Evolutionary conservation across 1,140 invertebrate species (phyloP).

Genomic region (Aphaenogaster ashmeadi): DNA sequence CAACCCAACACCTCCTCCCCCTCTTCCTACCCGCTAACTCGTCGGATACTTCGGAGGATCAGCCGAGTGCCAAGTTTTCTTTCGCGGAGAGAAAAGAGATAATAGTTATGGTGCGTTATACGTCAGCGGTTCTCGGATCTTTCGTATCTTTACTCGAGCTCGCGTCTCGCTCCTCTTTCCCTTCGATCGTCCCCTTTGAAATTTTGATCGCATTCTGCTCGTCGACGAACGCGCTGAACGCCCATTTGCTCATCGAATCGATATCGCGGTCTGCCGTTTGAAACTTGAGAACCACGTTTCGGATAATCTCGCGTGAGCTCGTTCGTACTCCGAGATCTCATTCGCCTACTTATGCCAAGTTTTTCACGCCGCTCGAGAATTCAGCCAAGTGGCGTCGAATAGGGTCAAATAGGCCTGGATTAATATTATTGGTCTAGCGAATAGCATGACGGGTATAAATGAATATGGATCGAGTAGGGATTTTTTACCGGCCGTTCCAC

Average conservation of each 20-base stretch:
- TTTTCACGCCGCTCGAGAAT: slow-evolving; percentile 18
- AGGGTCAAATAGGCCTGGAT: neutral
- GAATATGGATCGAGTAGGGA: slow-evolving; percentile 34
- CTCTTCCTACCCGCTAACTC: slow-evolving; percentile 26
- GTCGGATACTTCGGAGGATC: slow-evolving; percentile 51
- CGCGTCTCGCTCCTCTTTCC: neutral
- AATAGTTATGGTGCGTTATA: slow-evolving; percentile 59
- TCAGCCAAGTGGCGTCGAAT: neutral
- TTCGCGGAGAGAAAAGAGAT: slow-evolving; percentile 60
- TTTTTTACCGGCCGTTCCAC: neutral
- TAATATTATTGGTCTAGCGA: slow-evolving; percentile 22
- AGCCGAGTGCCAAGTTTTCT: slow-evolving; percentile 69
- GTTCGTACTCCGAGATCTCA: neutral
- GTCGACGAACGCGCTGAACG: slow-evolving; percentile 20
- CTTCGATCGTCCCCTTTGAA: slow-evolving; percentile 30
- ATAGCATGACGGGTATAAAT: slow-evolving; percentile 22
- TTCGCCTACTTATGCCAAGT: slow-evolving; percentile 22
- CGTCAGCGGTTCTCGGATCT: slow-evolving; percentile 52
- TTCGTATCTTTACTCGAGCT: slow-evolving; percentile 40
- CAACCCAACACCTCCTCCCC: neutral
- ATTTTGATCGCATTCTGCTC: slow-evolving; percentile 50
- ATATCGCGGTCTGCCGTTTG: slow-evolving; percentile 31
- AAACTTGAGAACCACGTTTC: slow-evolving; percentile 23
- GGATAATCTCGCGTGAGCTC: slow-evolving; percentile 38
- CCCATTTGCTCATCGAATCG: slow-evolving; percentile 39